phyloP scores from a whole-genome alignment of 2,888 invertebrate genomes.

The Ellobium chinense region DNA sequence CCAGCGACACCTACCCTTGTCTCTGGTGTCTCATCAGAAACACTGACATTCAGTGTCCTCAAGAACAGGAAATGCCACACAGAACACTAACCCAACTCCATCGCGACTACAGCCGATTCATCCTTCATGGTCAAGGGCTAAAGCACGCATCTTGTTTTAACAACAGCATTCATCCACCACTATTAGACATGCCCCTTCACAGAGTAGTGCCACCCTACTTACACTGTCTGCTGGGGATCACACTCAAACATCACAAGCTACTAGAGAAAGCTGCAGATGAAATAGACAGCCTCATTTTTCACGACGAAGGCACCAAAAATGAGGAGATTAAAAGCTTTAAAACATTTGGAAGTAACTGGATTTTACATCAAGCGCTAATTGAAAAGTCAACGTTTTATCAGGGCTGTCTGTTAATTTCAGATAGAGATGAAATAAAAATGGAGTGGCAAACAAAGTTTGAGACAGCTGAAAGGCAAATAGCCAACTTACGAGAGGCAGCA shows the following conservation, averaged over 20 bases:
- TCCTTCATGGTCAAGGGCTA: neutral
- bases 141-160: neutral
- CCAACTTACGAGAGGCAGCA: too few species aligned
- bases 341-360: neutral
- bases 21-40: constrained; percentile 9
- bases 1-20: constrained; percentile 8
- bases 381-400: too few species aligned
- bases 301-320: neutral
- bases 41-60: neutral
- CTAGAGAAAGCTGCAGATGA: constrained; percentile 17
- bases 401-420: too few species aligned
- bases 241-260: constrained; percentile 5
- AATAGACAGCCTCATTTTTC: neutral
- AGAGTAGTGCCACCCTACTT: constrained; percentile 14
- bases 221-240: constrained; percentile 1
- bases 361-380: too few species aligned
- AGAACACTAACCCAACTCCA: neutral
- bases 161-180: constrained; percentile 1
- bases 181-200: neutral
- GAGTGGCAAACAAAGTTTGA: too few species aligned
- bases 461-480: too few species aligned
- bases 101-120: neutral
- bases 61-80: neutral
- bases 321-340: neutral
- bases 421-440: too few species aligned